Conservation (phyloP, 1,140 invertebrate genomes). For the Andricus grossulariae region DNA sequence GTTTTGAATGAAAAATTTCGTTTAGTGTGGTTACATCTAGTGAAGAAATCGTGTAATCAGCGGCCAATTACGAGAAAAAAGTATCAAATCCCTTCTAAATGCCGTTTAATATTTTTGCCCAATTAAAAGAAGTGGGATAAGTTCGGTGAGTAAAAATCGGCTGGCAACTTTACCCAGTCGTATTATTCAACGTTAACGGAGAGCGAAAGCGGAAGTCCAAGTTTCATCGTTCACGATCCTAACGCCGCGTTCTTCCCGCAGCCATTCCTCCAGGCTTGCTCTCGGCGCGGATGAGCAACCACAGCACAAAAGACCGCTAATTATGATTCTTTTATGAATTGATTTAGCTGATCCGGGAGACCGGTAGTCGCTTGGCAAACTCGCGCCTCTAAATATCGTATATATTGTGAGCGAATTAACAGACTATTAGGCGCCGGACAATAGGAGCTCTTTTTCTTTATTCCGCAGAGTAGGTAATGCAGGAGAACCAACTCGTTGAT, state of each 20-base stretch:
- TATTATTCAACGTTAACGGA: slow-evolving; percentile 56
- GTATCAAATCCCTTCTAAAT: too few species aligned
- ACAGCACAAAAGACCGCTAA: slow-evolving; percentile 67
- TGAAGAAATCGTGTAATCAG: too few species aligned
- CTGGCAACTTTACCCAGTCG: background rate
- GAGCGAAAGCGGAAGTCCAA: slow-evolving; percentile 59
- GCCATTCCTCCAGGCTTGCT: slow-evolving; percentile 55
- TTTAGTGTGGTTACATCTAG: too few species aligned
- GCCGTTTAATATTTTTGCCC: too few species aligned
- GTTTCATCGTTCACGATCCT: slow-evolving; percentile 51
- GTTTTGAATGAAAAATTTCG: too few species aligned
- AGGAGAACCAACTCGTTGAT: slow-evolving; percentile 44
- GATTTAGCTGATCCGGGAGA: slow-evolving; percentile 64
- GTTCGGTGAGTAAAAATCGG: background rate
- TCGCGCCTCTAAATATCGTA: slow-evolving; percentile 65
- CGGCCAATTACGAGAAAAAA: too few species aligned
- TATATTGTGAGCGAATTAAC: slow-evolving; percentile 69
- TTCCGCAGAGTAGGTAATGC: slow-evolving; percentile 47
- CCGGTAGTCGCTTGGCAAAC: slow-evolving; percentile 58
- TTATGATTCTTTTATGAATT: slow-evolving; percentile 72
- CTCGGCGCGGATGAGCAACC: slow-evolving; percentile 48
- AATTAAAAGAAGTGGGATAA: background rate
- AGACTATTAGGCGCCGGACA: slow-evolving; percentile 67
- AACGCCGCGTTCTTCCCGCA: slow-evolving; percentile 43
- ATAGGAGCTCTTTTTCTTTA: slow-evolving; percentile 64